Conservation (phyloP, 2,113 vertebrate genomes). For the Podarcis raffonei region DNA sequence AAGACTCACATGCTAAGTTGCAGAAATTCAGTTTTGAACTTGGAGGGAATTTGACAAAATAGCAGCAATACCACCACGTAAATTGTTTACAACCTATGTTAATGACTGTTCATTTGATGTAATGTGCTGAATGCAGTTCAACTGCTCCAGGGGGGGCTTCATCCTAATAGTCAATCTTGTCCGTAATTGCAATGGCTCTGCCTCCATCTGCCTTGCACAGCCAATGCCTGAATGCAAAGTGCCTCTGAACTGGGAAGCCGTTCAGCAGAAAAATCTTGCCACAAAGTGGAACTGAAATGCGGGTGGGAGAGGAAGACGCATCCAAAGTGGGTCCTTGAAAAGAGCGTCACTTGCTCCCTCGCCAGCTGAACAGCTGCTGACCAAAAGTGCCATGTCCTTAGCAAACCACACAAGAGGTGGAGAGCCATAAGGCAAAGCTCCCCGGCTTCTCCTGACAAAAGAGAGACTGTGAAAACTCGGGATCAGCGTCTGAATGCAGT, state of each 20-base stretch:
- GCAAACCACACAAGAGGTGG: neutral
- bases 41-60: slow-evolving; percentile 32
- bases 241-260: slow-evolving; percentile 19
- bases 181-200: slow-evolving; percentile 34
- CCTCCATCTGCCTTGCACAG: slow-evolving; percentile 31
- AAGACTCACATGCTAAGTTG: slow-evolving; percentile 48
- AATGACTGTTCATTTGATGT: slow-evolving; percentile 44
- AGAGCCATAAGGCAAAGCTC: neutral
- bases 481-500: no score
- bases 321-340: neutral
- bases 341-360: neutral
- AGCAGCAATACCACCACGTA: slow-evolving; percentile 8
- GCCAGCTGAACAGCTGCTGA: neutral
- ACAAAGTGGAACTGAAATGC: neutral
- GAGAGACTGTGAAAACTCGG: no score
- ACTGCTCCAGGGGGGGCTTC: neutral
- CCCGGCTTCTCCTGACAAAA: neutral
- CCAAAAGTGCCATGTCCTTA: neutral
- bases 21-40: slow-evolving; percentile 32
- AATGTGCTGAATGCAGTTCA: neutral
- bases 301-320: neutral
- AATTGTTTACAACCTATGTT: slow-evolving; percentile 46
- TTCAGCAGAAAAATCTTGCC: slow-evolving; percentile 1
- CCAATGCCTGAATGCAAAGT: slow-evolving; percentile 31
- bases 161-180: slow-evolving; percentile 40